Percentiles rank a stretch among this genome's conserved stretches.
Evolutionary conservation across 2,113 vertebrate genomes (phyloP).

Genomic region (Canis aureus): DNA sequence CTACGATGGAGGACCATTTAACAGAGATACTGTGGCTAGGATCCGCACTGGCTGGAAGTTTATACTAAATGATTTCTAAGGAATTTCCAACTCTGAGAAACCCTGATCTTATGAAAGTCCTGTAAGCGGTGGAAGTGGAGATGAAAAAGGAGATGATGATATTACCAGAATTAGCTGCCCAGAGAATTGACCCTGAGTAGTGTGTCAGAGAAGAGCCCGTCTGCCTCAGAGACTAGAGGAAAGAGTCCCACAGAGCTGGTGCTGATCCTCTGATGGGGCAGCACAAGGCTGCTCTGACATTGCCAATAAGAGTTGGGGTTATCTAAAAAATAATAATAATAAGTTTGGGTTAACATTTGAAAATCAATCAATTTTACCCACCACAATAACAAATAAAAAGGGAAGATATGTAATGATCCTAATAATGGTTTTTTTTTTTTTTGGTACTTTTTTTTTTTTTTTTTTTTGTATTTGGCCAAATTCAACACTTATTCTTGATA

Average conservation of each 20-base stretch:
- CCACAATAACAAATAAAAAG: not conserved
- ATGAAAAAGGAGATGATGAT: not conserved
- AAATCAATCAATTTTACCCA: constrained; percentile 48
- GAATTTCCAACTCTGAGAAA: constrained; percentile 31
- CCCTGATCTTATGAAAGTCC: not conserved
- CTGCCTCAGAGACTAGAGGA: not conserved
- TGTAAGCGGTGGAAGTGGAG: not conserved
- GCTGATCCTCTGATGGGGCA: not conserved
- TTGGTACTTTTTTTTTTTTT: not conserved
- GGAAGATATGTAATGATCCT: not conserved
- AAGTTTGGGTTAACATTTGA: constrained; percentile 27
- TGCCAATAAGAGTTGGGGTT: not conserved
- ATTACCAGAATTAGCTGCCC: not conserved
- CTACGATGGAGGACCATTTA: not conserved
- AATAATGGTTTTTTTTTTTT: not conserved
- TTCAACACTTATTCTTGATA: not conserved
- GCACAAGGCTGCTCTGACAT: not conserved
- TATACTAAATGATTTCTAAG: constrained; percentile 34
- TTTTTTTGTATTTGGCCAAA: not conserved
- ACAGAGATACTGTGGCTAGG: not conserved
- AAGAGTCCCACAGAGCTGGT: not conserved
- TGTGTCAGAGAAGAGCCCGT: not conserved
- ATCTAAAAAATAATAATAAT: not conserved
- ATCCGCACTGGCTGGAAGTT: not conserved
- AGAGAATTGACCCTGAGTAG: not conserved